Evolutionary conservation across 2,797 vertebrate species (phyloP), one percentile per base, ranked within the genome.

Genomic region (Arnoldichthys spilopterus): DNA sequence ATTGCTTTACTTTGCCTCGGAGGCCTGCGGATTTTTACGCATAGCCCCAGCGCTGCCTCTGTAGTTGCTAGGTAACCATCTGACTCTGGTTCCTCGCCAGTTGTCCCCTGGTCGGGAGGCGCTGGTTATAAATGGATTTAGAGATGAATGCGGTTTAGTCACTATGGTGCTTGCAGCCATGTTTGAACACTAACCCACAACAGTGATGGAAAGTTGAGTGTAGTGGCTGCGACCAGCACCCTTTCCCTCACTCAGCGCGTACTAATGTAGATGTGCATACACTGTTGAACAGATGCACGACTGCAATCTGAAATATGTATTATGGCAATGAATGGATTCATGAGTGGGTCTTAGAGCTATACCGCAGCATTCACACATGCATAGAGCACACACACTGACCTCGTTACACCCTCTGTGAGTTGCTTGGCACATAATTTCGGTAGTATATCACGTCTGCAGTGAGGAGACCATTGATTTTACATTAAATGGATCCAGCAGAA

Each of bases 31-130:
- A 74, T 80, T 83, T 79, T 89, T 87, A 84, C 85, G 78, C 88
- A 86, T 83, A 85, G 86, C 93, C 89, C 91, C 89, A 90, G 87
- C 89, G 89, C 89, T 90, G 92, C 85, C 92, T 91, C 90, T 84
- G 81, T 82, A 85, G 97, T 98, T 96, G 95, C 96, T 95, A 95
- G 92, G 96, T 93, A 97, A 97, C 96, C 92, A 89, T 89, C 90
- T 90, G 91, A 91, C 88, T 93, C 91, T 78, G 87, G 83, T 90
- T 92, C 93, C 90, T 89, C 92, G 92, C 91, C 91, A 92, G 91
- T 94, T 91, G 89, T 88, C 84, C 75, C 51, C 68, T 76, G 82
- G 82, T 84, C 72, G 73, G 78, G 76, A 79, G 66, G 72, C 16
- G 56, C 72, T 78, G 80, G 75, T 84, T 79, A 79, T 84, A 77